Percentiles rank a stretch among this genome's conserved stretches.
These are phyloP conservation scores for Psylliodes chrysocephalus DNA, from an alignment of 2,888 invertebrate genomes.

Conservation along the genomic window DNA sequence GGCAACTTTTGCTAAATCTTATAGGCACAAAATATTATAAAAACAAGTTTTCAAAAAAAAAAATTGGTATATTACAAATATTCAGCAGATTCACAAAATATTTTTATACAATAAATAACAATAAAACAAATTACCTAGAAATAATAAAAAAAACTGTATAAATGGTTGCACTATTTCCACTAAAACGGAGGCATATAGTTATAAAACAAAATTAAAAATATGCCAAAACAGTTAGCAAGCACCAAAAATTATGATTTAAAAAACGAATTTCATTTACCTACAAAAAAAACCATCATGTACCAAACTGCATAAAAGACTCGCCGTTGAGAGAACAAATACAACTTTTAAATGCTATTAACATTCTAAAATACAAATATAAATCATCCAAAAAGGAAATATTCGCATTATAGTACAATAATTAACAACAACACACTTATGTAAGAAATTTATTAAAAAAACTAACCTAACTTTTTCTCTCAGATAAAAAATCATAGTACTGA, in stretches of 20 bases:
- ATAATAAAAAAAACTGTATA: not conserved
- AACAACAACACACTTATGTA: no score
- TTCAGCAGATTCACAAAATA: conserved; percentile 19
- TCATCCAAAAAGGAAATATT: no score
- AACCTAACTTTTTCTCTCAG: no score
- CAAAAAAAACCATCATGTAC: not conserved
- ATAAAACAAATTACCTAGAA: conserved; percentile 16
- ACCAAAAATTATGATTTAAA: no score
- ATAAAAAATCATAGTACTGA: no score
- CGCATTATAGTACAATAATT: no score
- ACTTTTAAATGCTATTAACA: no score
- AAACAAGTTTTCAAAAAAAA: conserved; percentile 17
- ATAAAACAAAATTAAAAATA: not conserved
- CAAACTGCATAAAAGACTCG: not conserved
- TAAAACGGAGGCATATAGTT: not conserved
- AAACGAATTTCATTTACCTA: no score
- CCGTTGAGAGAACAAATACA: not conserved
- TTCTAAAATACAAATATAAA: no score
- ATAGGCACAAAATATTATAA: no score
- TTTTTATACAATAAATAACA: conserved; percentile 31
- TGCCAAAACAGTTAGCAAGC: not conserved
- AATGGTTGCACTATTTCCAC: not conserved
- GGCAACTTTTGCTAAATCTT: no score
- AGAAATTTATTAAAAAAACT: no score
- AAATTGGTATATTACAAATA: conserved; percentile 33